These are phyloP conservation scores for Hippocampus kuda DNA, from an alignment of 2,797 vertebrate species.

Conservation along the genomic window DNA sequence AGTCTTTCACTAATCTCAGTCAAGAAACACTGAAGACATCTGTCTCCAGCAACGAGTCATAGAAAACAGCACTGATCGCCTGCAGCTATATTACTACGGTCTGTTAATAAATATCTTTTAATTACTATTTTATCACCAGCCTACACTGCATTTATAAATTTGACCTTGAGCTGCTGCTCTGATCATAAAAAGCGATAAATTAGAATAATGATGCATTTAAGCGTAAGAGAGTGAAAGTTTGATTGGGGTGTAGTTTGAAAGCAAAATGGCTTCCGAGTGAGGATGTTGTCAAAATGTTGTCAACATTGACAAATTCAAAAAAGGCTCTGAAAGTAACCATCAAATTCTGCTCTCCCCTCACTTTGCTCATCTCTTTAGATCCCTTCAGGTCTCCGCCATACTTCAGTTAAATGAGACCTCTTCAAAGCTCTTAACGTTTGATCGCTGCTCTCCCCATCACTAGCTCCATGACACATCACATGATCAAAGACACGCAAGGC, in stretches of 20 bases:
- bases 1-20: constrained; percentile 44
- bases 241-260: neutral
- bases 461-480: constrained; percentile 8
- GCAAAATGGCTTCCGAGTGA: too few species aligned
- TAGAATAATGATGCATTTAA: neutral
- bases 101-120: neutral
- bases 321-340: constrained; percentile 12
- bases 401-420: constrained; percentile 19
- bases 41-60: constrained; percentile 33
- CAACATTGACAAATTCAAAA: constrained; percentile 16
- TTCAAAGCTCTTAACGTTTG: constrained; percentile 14
- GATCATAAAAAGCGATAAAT: neutral
- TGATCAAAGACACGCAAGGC: constrained; percentile 18
- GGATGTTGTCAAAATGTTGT: neutral
- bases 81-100: constrained; percentile 9
- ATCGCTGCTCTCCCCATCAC: constrained; percentile 23
- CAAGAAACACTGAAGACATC: constrained; percentile 40
- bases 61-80: constrained; percentile 23
- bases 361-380: constrained; percentile 14
- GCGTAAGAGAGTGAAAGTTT: neutral
- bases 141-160: constrained; percentile 26
- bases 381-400: constrained; percentile 10
- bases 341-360: constrained; percentile 8
- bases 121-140: constrained; percentile 1
- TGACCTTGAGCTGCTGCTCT: constrained; percentile 17